Conservation (phyloP, 2,113 vertebrate species). For the Galeopterus variegatus region DNA sequence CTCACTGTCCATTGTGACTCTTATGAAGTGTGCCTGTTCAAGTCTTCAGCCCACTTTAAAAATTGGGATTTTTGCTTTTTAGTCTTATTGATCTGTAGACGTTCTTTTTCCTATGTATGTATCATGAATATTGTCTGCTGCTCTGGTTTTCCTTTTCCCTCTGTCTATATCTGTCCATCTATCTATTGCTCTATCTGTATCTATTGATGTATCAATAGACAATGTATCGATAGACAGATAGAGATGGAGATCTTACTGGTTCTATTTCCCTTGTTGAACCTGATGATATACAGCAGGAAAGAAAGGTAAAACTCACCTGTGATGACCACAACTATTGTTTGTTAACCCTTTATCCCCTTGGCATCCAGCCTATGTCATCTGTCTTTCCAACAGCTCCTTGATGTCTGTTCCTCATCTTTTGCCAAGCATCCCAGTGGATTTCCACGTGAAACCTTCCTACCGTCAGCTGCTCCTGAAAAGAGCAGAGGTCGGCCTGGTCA, state of each 20-base stretch:
- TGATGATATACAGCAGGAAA: no score
- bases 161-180: background rate
- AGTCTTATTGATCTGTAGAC: background rate
- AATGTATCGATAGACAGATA: background rate
- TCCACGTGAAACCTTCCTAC: background rate
- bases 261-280: background rate
- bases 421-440: background rate
- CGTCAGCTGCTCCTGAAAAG: background rate
- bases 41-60: background rate
- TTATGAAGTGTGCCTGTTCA: rapidly evolving
- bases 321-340: background rate
- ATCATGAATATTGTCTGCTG: no score
- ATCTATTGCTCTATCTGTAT: no score
- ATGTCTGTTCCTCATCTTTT: rapidly evolving
- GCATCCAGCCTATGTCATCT: background rate
- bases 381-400: background rate
- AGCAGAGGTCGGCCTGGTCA: rapidly evolving
- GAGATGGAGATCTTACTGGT: background rate
- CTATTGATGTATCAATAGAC: background rate
- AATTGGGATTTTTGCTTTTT: rapidly evolving
- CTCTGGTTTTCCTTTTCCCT: no score
- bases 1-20: background rate
- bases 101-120: background rate
- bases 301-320: no score
- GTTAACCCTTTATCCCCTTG: no score